A percentile compares a stretch with the other conserved stretches of the same genome.
These are phyloP conservation scores for Ptychobarbus kaznakovi DNA, from an alignment of 2,797 vertebrate species.

Conservation along the genomic window DNA sequence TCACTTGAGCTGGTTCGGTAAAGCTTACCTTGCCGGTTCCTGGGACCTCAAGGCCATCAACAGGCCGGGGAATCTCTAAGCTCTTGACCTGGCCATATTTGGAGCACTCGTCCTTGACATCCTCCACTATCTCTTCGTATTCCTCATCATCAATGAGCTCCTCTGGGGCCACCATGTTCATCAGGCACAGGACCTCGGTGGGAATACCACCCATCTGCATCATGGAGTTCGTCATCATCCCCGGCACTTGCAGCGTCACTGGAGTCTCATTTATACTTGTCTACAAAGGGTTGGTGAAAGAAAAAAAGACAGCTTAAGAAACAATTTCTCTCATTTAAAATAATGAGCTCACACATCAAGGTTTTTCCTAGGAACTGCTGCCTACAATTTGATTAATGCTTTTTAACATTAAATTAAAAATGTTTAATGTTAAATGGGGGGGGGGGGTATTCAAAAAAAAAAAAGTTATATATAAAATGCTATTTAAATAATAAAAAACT, in stretches of 20 bases:
- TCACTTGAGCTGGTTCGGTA: not conserved
- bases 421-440: too few species aligned
- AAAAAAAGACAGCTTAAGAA: not conserved
- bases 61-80: constrained; percentile 92
- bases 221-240: constrained; percentile 89
- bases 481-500: too few species aligned
- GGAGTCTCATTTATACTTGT: constrained; percentile 95
- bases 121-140: constrained; percentile 94
- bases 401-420: too few species aligned
- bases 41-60: constrained; percentile 90
- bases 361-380: not conserved
- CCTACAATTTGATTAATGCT: not conserved
- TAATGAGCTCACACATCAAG: not conserved
- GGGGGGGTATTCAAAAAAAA: too few species aligned
- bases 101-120: constrained; percentile 91
- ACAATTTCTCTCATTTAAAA: not conserved
- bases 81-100: constrained; percentile 94
- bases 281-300: constrained; percentile 64
- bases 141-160: constrained; percentile 93
- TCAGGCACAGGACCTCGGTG: constrained; percentile 92
- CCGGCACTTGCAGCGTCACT: constrained; percentile 94
- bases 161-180: constrained; percentile 96
- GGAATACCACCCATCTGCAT: constrained; percentile 93
- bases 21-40: constrained; percentile 89
- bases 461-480: too few species aligned